Evolutionary conservation across 2,888 invertebrate genomes (phyloP), one percentile per base, ranked within the genome.

Genomic region (Lamproptera curius): DNA sequence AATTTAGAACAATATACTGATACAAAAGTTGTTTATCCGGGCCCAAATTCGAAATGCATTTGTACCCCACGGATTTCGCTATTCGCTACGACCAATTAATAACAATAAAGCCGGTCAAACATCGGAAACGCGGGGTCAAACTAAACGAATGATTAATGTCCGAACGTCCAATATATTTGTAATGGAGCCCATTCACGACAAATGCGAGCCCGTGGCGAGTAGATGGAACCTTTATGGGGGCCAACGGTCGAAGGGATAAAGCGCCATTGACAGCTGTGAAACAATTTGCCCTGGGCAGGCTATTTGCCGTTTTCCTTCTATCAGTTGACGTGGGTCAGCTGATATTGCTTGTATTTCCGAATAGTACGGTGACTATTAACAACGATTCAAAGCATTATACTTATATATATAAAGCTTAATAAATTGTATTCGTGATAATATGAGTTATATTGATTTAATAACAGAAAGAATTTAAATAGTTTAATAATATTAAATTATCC

Each of bases 81-180:
- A 31, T 31, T 31, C 11, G 28, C 33, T 42, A 28, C 33, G 11
- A 38, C 35, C 49, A 49, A 49, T 49, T 49, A 49, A 49, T 49
- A 49, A 49, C 49, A 49, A 49, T 49, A 40, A 49, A 43, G 39
- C 17, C 39, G 43, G 39, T 43, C 43, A 39, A 43, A 43, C 40
- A 40, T 17, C 49, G 49, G 49, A 49, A 44, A 44, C 40, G 43
- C 43, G 20, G 39, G 39, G 43, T 31, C 49, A 35, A 28, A 39
- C 39, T 44, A 49, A 49, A 49, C 49, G 39, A 40, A 49, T 49
- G 49, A 49, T 44, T 28, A 43, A 49, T 49, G 49, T 15, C 35
- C 43, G 28, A 31, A 43, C 28, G 49, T 49, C 49, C 49, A 49
- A 49, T 49, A 44, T 43, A 49, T 49, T 49, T 49, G 49, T 49